Evolutionary conservation across 2,888 invertebrate genomes (phyloP).

Genomic region (Drosophila prostipennis): DNA sequence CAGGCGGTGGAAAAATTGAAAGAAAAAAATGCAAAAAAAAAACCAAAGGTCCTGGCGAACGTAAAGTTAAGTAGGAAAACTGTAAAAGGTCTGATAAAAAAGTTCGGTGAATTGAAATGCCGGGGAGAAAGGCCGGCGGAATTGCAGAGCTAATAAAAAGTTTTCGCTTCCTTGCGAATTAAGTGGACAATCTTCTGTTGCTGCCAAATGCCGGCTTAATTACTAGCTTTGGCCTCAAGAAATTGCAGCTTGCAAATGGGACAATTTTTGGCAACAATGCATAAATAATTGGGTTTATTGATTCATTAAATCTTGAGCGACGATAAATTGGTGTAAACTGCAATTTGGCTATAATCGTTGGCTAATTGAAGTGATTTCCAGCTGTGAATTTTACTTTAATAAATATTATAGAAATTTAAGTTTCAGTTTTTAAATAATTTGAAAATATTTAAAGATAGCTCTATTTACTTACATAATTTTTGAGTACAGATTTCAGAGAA

Average conservation of each 20-base stretch:
- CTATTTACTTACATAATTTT: no score
- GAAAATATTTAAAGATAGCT: no score
- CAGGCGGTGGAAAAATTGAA: conserved; percentile 14
- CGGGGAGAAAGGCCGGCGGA: conserved; percentile 21
- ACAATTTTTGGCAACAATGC: conserved; percentile 23
- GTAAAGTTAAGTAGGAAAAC: conserved; percentile 52
- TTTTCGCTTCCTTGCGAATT: conserved; percentile 43
- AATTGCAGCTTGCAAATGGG: conserved; percentile 16
- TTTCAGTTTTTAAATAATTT: no score
- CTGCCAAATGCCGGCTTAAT: conserved; percentile 45
- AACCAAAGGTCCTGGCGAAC: conserved; percentile 32
- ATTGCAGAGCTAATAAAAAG: conserved; percentile 58
- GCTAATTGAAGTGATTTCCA: no score
- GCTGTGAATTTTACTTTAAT: no score
- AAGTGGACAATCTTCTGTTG: conserved; percentile 37
- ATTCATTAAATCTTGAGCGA: conserved; percentile 28
- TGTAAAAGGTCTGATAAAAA: conserved; percentile 56
- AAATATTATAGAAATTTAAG: no score
- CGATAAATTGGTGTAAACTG: conserved; percentile 11
- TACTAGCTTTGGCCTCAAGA: conserved; percentile 19
- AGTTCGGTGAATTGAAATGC: conserved; percentile 43
- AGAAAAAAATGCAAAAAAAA: no score
- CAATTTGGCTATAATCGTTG: background rate
- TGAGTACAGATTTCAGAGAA: no score
- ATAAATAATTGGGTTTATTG: conserved; percentile 29